These are phyloP conservation scores for Platycnemis pennipes DNA, from an alignment of 2,888 invertebrate genomes.

Conservation along the genomic window DNA sequence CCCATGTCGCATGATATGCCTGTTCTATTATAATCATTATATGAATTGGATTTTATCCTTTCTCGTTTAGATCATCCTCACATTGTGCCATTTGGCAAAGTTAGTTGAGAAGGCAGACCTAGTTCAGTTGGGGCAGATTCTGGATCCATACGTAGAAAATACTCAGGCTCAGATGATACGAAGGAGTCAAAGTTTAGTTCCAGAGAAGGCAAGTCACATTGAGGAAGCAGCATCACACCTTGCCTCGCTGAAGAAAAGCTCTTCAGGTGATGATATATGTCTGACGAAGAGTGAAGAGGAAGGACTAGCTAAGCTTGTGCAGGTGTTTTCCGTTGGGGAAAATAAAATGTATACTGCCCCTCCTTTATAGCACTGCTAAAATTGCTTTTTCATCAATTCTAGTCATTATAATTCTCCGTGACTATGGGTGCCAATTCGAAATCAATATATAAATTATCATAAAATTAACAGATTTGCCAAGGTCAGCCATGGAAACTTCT, in stretches of 20 bases:
- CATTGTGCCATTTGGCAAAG: conserved; percentile 86
- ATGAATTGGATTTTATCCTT: background rate
- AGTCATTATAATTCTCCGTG: background rate
- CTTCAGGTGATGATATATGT: background rate
- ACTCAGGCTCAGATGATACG: conserved; percentile 74
- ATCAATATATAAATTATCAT: too few species aligned
- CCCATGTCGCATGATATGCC: too few species aligned
- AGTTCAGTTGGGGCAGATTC: conserved; percentile 79
- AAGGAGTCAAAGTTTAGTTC: conserved; percentile 75
- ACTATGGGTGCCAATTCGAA: too few species aligned
- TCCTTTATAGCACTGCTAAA: background rate
- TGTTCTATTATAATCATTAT: background rate
- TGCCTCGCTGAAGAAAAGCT: background rate
- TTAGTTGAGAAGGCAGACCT: conserved; percentile 83
- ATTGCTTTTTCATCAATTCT: background rate
- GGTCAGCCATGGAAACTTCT: too few species aligned
- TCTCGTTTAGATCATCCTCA: conserved; percentile 85
- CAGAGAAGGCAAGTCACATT: conserved; percentile 78
- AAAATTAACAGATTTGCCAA: too few species aligned
- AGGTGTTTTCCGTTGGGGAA: conserved; percentile 35
- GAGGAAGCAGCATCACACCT: conserved; percentile 75
- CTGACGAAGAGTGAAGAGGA: conserved; percentile 38
- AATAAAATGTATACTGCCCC: background rate
- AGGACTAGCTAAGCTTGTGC: conserved; percentile 14
- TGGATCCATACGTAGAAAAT: conserved; percentile 79